Conservation (phyloP, 2,888 invertebrate species). For the Pseudococcus viburni region DNA sequence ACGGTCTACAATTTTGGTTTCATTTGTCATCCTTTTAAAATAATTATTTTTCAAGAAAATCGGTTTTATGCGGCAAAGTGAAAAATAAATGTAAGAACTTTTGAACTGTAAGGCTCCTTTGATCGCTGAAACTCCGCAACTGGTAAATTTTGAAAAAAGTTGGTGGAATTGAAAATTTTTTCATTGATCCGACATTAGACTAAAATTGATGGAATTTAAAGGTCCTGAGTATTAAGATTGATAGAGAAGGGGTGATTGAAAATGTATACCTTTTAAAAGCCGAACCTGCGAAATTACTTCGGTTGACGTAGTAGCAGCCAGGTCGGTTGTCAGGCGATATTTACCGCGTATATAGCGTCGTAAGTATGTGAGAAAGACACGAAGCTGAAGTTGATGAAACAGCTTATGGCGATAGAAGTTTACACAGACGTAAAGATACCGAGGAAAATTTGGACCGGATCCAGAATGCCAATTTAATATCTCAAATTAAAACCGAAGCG, state of each 20-base stretch:
- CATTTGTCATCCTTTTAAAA: too few species aligned
- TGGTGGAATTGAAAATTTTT: too few species aligned
- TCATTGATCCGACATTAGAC: too few species aligned
- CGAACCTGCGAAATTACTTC: background rate
- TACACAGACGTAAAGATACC: background rate
- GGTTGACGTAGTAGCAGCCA: background rate
- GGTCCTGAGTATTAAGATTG: too few species aligned
- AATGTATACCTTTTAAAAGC: background rate
- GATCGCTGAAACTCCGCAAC: too few species aligned
- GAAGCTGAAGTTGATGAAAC: conserved; percentile 35
- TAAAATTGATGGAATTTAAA: too few species aligned
- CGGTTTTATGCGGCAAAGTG: too few species aligned
- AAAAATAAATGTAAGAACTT: too few species aligned
- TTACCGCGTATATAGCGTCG: conserved; percentile 1
- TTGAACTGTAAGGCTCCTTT: too few species aligned
- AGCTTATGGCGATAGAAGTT: conserved; percentile 23
- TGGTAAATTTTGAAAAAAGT: too few species aligned
- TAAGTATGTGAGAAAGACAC: conserved; percentile 12
- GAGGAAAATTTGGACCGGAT: conserved; percentile 19
- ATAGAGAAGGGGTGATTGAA: background rate
- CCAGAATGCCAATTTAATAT: conserved; percentile 52
- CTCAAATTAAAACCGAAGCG: conserved; percentile 53
- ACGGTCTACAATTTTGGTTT: too few species aligned
- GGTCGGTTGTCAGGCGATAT: conserved; percentile 5
- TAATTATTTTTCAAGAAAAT: too few species aligned